Base-by-base conservation (phyloP, 2,797 vertebrate species). In the Sebastes oblongus region DNA sequence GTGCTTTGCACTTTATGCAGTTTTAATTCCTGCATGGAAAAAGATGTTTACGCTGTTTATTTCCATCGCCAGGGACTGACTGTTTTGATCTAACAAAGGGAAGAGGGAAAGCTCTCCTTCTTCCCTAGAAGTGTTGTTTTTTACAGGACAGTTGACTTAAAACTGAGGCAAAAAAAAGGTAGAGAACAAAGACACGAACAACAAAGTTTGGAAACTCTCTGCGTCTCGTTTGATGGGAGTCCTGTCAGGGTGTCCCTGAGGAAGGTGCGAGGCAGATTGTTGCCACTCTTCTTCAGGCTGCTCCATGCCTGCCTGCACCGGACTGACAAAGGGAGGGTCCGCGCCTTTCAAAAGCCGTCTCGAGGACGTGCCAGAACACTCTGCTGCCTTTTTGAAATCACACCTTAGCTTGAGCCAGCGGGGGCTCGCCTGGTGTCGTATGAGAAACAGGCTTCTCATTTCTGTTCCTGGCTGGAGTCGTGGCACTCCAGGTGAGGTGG, bases 271-370 rank as follows among this genome's bases (percentile, higher is more conserved):
- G 68, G 78, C 72, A 59, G 68, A 74, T 70, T 56, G 80, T 82
- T 86, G 78, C 82, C 72, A 75, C 61, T 84, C 80, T 60, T 78
- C 54, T 32, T 78, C 69, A 18, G 27, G 67, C 67, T 32, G 64
- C 75, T 87, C 70, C 80, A 85, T 76, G 81, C 82, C 66, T 91
- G 80, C 50, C 55, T 82, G 86, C 88, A 79, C 82, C 4, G 83
- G 82, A 46, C 86, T n/a, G 39, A 59, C 68, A 24, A 12, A 36
- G 34, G 68, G 29, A 71, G 34, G 7, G 54, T 30, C 72, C 5
- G 3, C 2, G 6, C 39, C 61, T 52, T 59, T 36, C 60, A 36
- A 64, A 86, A 86, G 30, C 72, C 12, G 59, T 20, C 50, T 52
- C 4, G 0, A 46, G 10, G 61, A 75, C 30, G 54, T 88, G 79